Base-by-base conservation (phyloP, 2,113 vertebrate species). In the Albula goreensis region DNA sequence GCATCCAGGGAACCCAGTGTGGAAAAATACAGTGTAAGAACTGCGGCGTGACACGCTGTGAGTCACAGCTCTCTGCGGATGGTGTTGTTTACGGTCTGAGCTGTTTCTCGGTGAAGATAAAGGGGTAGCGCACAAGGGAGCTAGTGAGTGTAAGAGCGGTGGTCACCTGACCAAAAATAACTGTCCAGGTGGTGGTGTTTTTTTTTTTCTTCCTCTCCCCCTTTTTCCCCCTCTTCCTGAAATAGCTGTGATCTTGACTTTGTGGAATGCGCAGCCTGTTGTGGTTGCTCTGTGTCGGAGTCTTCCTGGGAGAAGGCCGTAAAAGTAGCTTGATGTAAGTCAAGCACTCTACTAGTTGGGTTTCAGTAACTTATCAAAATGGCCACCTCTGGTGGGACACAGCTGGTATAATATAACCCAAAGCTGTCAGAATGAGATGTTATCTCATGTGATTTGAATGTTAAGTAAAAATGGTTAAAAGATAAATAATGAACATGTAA, bases 231-330 rank as follows among this genome's bases (percentile, higher is more conserved):
- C 52, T 49, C 15, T 7, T 57, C 41, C 19, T 81, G 15, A 11
- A 70, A 84, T 49, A 53, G 51, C 41, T 31, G 11, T 86, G 86
- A 84, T 92, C 93, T 94, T 94, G 93, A 93, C 92, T 89, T 84
- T 81, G 86, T 94, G 93, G 94, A 95, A 94, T 95, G 93, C 91
- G 91, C 90, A 89, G 91, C 91, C 93, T 90, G 89, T 74, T 74
- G n/a, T 74, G 70, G 22, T 90, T 92, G 88, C 91, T 92, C 89
- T 86, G 89, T 87, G 91, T 91, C 89, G 81, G 85, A 84, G 80
- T 60, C 79, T 51, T 22, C 49, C 48, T 8, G 48, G 41, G 85
- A 79, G 88, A 87, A 60, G 78, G 31, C 53, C n/a, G 50, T 57
- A 31, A 87, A 78, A 86, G 86, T 77, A 85, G 66, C 89, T 4